These are phyloP conservation scores for Sander vitreus DNA, from an alignment of 2,113 vertebrate genomes.

Conservation along the genomic window DNA sequence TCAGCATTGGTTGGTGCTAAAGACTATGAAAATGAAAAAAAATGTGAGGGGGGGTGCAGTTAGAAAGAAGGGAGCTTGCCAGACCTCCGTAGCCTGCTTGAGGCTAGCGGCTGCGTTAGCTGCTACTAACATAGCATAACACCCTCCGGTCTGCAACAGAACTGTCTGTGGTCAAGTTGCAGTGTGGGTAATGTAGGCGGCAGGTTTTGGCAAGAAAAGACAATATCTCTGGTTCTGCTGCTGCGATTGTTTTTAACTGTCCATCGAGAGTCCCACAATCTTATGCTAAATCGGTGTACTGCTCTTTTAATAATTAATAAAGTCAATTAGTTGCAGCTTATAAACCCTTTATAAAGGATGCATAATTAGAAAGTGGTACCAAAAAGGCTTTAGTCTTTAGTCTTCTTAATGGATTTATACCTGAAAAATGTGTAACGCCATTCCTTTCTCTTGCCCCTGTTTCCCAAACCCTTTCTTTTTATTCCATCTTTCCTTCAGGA, in stretches of 20 bases:
- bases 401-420: background rate
- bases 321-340: background rate
- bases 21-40: background rate
- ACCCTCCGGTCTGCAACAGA: background rate
- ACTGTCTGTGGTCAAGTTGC: background rate
- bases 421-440: background rate
- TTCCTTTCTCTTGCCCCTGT: background rate
- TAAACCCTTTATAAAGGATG: background rate
- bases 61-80: background rate
- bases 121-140: background rate
- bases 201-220: background rate
- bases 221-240: background rate
- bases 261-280: too few relatives aligned
- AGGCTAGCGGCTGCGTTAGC: background rate
- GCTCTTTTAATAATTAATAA: background rate
- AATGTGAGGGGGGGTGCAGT: background rate
- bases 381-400: background rate
- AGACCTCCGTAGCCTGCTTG: background rate
- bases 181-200: conserved; percentile 1
- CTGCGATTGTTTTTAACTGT: background rate
- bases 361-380: background rate
- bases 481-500: conserved; percentile 56
- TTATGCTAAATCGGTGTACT: background rate
- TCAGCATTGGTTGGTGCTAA: background rate
- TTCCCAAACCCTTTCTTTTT: background rate